A percentile compares a stretch with the other conserved stretches of the same genome.
phyloP scores from a whole-genome alignment of 2,113 vertebrate genomes.

The Abramis brama region DNA sequence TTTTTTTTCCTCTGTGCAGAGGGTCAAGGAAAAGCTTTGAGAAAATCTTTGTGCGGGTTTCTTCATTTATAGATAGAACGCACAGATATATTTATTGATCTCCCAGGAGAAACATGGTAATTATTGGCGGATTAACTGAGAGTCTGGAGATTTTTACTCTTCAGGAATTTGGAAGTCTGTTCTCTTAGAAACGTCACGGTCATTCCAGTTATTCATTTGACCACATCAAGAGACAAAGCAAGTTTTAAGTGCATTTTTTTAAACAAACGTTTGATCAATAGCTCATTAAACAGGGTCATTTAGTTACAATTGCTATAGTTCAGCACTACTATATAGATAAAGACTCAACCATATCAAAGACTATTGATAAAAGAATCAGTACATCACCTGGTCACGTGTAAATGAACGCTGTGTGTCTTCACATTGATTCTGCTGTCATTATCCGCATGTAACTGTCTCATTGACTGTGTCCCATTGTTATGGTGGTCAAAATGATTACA shows the following conservation, averaged over 20 bases:
- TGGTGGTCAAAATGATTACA: neutral
- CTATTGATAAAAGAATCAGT: constrained; percentile 30
- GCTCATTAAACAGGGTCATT: neutral
- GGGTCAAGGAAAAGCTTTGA: constrained; percentile 19
- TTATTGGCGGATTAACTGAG: constrained; percentile 28
- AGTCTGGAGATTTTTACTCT: constrained; percentile 28
- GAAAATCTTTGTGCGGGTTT: constrained; percentile 26
- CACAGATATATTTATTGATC: constrained; percentile 25
- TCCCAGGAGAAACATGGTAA: constrained; percentile 7
- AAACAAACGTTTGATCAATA: constrained; percentile 1
- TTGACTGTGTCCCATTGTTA: constrained; percentile 31
- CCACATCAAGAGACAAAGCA: neutral
- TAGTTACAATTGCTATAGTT: neutral
- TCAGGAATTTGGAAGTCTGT: neutral
- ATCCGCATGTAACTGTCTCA: constrained; percentile 23
- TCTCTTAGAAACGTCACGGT: neutral
- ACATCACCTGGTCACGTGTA: neutral
- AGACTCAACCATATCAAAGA: neutral
- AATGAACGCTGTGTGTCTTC: constrained; percentile 12
- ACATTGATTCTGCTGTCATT: constrained; percentile 37
- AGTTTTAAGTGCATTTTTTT: neutral
- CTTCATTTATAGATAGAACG: neutral
- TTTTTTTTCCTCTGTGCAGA: neutral
- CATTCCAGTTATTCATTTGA: neutral
- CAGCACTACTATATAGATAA: neutral